A percentile compares a stretch with the other conserved stretches of the same genome.
phyloP scores from a whole-genome alignment of 2,888 invertebrate species.

The Pegoplata infirma region DNA sequence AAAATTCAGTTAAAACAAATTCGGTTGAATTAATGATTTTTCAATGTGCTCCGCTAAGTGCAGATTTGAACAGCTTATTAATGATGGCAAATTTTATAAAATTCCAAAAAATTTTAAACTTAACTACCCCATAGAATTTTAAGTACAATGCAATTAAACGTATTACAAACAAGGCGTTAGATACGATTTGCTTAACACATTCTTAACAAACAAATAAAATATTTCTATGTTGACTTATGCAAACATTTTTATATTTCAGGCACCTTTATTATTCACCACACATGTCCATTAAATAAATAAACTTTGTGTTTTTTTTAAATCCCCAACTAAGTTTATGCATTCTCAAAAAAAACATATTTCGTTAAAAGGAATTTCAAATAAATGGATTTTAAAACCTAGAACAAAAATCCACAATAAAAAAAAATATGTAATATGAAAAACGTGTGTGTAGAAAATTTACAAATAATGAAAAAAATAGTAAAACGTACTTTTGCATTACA shows the following conservation, averaged over 20 bases:
- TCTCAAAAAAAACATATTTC: conserved; percentile 17
- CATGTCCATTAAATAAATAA: conserved; percentile 57
- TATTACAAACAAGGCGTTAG: no score
- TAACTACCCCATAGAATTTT: no score
- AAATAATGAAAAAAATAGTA: no score
- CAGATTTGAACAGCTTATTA: no score
- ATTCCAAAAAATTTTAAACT: no score
- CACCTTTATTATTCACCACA: conserved; percentile 40
- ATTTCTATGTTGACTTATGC: neutral
- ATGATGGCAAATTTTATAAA: no score
- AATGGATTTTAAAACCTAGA: conserved; percentile 52
- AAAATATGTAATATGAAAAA: conserved; percentile 41
- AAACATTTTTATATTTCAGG: neutral
- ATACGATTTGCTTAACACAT: no score
- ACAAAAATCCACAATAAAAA: conserved; percentile 10
- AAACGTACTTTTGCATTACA: neutral
- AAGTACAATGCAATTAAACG: no score
- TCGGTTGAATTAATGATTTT: no score
- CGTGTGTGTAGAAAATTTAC: conserved; percentile 42
- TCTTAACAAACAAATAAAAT: neutral
- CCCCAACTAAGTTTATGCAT: conserved; percentile 21
- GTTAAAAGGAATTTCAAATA: conserved; percentile 45
- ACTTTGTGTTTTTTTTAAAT: conserved; percentile 35
- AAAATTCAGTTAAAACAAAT: no score
- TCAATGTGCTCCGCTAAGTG: no score